phyloP scores from a whole-genome alignment of 1,140 invertebrate species.

The Mercenaria mercenaria region DNA sequence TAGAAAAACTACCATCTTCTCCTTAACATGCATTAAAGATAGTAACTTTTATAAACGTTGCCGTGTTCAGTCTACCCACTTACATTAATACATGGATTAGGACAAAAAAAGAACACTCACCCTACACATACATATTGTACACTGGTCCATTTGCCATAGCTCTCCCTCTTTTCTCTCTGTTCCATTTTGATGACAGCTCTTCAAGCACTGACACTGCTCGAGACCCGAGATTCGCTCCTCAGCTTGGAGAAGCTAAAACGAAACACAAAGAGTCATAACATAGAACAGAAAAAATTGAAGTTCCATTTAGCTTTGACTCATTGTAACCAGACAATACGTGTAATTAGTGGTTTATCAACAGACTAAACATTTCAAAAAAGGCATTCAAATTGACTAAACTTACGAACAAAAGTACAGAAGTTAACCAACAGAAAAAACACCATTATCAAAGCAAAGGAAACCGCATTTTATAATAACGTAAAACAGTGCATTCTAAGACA shows the following conservation, averaged over 20 bases:
- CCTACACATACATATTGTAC: slow-evolving; percentile 82
- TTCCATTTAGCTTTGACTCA: not conserved
- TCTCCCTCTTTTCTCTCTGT: slow-evolving; percentile 92
- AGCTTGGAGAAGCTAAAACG: slow-evolving; percentile 90
- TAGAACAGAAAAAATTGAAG: not conserved
- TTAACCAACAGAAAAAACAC: not conserved
- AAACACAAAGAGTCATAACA: no score
- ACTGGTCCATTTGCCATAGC: slow-evolving; percentile 82
- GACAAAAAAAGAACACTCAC: slow-evolving; percentile 74
- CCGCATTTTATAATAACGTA: not conserved
- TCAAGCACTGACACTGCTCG: slow-evolving; percentile 96
- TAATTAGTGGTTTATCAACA: not conserved
- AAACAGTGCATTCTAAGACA: no score
- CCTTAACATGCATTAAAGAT: no score
- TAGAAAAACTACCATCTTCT: no score
- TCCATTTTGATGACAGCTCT: slow-evolving; percentile 93
- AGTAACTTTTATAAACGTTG: no score
- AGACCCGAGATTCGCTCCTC: slow-evolving; percentile 92
- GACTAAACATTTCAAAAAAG: not conserved
- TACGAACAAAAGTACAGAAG: not conserved
- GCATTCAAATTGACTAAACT: not conserved
- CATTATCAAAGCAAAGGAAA: not conserved
- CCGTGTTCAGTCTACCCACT: no score
- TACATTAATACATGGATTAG: no score
- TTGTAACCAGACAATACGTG: not conserved